Evolutionary conservation across 2,797 vertebrate genomes (phyloP).

Genomic region (Gymnodraco acuticeps): DNA sequence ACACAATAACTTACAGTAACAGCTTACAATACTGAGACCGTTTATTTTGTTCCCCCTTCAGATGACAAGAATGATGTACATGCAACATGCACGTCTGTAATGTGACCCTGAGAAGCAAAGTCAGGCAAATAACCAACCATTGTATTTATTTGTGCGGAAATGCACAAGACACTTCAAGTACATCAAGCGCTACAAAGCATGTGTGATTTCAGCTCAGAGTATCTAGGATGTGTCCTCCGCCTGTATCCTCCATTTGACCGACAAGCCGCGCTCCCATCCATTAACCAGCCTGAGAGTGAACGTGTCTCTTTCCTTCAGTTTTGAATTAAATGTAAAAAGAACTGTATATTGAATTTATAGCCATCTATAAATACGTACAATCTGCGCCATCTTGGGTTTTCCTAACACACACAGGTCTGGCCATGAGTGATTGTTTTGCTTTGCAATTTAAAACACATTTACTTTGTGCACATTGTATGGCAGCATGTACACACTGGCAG

Average conservation of each 20-base stretch:
- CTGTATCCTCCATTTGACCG: constrained; percentile 4
- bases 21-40: constrained; percentile 45
- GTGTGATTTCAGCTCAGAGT: constrained; percentile 12
- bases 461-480: constrained; percentile 1
- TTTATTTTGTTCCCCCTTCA: constrained; percentile 41
- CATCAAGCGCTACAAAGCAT: background rate
- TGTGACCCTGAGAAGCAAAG: constrained; percentile 42
- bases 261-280: constrained; percentile 9
- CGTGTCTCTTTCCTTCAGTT: constrained; percentile 18
- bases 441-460: constrained; percentile 39
- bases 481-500: constrained; percentile 6
- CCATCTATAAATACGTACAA: constrained; percentile 64
- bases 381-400: constrained; percentile 48
- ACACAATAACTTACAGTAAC: constrained; percentile 58
- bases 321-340: constrained; percentile 33
- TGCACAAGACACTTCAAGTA: constrained; percentile 37
- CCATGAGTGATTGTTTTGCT: constrained; percentile 33
- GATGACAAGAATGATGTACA: constrained; percentile 62
- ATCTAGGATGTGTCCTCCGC: constrained; percentile 7
- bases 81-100: constrained; percentile 48
- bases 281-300: constrained; percentile 22
- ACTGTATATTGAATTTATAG: constrained; percentile 45
- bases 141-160: constrained; percentile 46
- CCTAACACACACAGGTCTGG: constrained; percentile 33
- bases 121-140: constrained; percentile 43